Percentiles rank a stretch among this genome's conserved stretches.
Conservation (phyloP, 2,113 vertebrate species). For the Saccopteryx bilineata region DNA sequence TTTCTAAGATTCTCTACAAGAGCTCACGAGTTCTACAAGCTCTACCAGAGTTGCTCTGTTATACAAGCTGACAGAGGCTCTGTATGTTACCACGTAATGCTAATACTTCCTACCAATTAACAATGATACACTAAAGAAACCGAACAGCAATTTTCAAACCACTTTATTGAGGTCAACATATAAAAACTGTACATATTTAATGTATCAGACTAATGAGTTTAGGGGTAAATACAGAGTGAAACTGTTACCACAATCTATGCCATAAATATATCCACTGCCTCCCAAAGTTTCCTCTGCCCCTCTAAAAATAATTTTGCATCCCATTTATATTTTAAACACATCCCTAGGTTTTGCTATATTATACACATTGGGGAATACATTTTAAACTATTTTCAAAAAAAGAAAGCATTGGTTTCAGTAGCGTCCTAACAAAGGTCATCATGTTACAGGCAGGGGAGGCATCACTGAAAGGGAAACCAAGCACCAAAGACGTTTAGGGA, state of each 20-base stretch:
- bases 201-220: neutral
- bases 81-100: neutral
- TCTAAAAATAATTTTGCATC: constrained; percentile 18
- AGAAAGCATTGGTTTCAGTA: constrained; percentile 36
- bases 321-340: constrained; percentile 53
- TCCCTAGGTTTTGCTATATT: neutral
- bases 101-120: constrained; percentile 25
- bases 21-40: neutral
- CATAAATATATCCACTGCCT: neutral
- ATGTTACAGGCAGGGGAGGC: neutral
- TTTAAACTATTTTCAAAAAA: constrained; percentile 44
- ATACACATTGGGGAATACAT: neutral
- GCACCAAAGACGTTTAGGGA: constrained; percentile 65
- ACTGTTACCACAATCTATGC: neutral
- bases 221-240: neutral
- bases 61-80: neutral
- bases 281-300: neutral
- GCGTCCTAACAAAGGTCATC: constrained; percentile 11
- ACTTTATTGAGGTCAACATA: neutral
- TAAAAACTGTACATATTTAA: neutral
- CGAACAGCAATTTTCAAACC: neutral
- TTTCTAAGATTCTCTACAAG: constrained; percentile 35
- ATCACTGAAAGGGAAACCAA: constrained; percentile 72
- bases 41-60: neutral
- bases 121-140: neutral